phyloP scores from a whole-genome alignment of 2,797 vertebrate species.

The Sebastes kiyomatsui region DNA sequence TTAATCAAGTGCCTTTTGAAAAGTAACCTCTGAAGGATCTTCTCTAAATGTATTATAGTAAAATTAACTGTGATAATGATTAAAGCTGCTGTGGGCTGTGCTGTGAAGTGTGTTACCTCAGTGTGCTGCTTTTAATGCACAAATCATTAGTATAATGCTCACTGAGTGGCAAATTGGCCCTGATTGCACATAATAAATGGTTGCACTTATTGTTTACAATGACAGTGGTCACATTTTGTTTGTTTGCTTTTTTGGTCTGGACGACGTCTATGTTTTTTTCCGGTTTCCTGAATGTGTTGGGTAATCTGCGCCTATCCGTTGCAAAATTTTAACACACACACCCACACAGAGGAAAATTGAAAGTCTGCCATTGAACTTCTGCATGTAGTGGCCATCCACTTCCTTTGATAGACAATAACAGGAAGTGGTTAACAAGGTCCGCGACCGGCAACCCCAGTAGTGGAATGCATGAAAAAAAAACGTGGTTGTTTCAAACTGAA shows the following conservation, averaged over 20 bases:
- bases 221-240: conserved; percentile 9
- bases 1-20: conserved; percentile 47
- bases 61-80: conserved; percentile 45
- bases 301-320: conserved; percentile 12
- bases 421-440: conserved; percentile 83
- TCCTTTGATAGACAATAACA: conserved; percentile 83
- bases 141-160: conserved; percentile 26
- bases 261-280: not conserved
- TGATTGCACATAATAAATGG: conserved; percentile 24
- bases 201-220: conserved; percentile 11
- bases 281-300: conserved; percentile 16
- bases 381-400: conserved; percentile 76
- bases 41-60: conserved; percentile 17
- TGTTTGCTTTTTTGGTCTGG: conserved; percentile 7
- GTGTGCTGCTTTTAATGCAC: conserved; percentile 22
- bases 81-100: conserved; percentile 8
- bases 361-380: conserved; percentile 72
- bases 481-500: conserved; percentile 29
- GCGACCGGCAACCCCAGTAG: conserved; percentile 44
- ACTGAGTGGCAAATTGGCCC: conserved; percentile 10
- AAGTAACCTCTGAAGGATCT: conserved; percentile 29
- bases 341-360: conserved; percentile 51
- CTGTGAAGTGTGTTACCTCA: conserved; percentile 11
- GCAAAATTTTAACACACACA: conserved; percentile 15
- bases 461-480: conserved; percentile 50